Evolutionary conservation across 2,113 vertebrate genomes (phyloP).

Genomic region (Leucopsar rothschildi): DNA sequence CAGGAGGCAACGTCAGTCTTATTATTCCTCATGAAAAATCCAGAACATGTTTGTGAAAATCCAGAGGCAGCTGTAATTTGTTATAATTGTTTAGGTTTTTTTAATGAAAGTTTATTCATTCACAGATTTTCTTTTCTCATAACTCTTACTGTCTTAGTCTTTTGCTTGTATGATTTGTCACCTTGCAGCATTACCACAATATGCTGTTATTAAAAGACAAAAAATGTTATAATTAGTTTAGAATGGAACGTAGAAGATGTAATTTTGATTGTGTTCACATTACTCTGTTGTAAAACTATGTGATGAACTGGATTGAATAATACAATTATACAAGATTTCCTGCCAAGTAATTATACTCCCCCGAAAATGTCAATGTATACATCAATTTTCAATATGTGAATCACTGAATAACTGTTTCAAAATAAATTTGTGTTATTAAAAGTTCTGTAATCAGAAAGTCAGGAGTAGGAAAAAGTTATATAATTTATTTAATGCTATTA

Average conservation of each 20-base stretch:
- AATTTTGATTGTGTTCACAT: slow-evolving; percentile 12
- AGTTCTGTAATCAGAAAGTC: neutral
- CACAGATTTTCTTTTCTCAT: neutral
- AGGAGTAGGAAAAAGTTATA: neutral
- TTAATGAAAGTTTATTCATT: neutral
- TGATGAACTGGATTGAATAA: slow-evolving; percentile 7
- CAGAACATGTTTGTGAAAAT: neutral
- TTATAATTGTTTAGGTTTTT: neutral
- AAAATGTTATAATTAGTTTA: slow-evolving; percentile 23
- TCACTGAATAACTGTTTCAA: neutral
- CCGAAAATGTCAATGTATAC: slow-evolving; percentile 51
- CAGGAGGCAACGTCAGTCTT: neutral
- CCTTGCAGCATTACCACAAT: neutral
- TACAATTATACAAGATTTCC: slow-evolving; percentile 35
- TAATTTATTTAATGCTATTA: neutral
- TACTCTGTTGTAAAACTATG: neutral
- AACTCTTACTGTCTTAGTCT: neutral
- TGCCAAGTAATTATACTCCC: slow-evolving; percentile 30
- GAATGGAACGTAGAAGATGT: neutral
- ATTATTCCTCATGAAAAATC: neutral
- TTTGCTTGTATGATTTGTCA: neutral
- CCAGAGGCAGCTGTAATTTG: neutral
- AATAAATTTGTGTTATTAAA: slow-evolving; percentile 32
- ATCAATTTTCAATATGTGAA: slow-evolving; percentile 29
- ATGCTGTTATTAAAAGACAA: slow-evolving; percentile 1